Percentiles rank a stretch among this genome's conserved stretches.
phyloP scores from a whole-genome alignment of 1,140 invertebrate species.

The Heliconius himera region DNA sequence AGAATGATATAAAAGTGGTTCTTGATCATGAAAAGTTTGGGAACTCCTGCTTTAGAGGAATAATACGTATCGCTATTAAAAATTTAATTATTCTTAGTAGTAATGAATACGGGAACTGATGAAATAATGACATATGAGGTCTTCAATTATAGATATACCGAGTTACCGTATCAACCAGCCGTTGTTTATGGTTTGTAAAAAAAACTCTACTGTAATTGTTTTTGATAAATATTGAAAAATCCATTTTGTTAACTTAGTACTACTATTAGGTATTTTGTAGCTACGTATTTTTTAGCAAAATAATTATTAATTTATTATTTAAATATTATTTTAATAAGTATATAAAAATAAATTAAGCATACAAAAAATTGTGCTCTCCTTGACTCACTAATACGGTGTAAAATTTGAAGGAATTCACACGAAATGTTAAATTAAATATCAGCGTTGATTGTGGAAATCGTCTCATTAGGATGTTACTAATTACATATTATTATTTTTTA shows the following conservation, averaged over 20 bases:
- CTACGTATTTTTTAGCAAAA: too few relatives aligned
- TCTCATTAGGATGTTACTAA: background rate
- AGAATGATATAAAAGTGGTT: too few relatives aligned
- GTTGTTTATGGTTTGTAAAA: background rate
- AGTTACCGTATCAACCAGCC: background rate
- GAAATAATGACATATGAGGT: slow-evolving; percentile 7
- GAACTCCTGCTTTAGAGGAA: too few relatives aligned
- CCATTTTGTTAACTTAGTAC: too few relatives aligned
- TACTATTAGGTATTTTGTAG: too few relatives aligned
- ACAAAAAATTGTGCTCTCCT: background rate
- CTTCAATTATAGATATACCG: background rate
- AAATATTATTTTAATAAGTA: background rate
- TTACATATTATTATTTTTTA: background rate
- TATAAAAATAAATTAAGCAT: background rate
- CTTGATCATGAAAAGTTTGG: too few relatives aligned
- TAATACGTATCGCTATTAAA: background rate
- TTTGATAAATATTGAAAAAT: background rate
- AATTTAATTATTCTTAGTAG: background rate
- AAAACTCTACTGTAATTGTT: background rate
- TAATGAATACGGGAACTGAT: slow-evolving; percentile 23
- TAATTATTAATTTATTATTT: background rate
- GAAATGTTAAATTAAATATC: slow-evolving; percentile 1
- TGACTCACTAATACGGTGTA: background rate
- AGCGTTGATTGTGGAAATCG: background rate
- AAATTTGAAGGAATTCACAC: background rate